Evolutionary conservation across 2,113 vertebrate genomes (phyloP).

Genomic region (Copsychus sechellarum): DNA sequence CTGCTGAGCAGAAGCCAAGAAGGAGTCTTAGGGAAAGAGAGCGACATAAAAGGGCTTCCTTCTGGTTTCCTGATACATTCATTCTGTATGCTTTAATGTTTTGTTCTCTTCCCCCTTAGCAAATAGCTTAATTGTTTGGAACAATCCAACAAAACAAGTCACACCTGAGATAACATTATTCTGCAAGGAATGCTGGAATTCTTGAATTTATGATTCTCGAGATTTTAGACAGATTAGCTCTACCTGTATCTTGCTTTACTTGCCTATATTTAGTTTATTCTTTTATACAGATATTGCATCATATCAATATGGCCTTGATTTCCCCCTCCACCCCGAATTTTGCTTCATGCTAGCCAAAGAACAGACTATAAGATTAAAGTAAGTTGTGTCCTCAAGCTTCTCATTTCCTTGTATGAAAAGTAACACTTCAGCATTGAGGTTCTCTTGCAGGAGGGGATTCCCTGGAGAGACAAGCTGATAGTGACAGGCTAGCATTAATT

Average conservation of each 20-base stretch:
- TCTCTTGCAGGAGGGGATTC: neutral
- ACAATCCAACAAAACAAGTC: neutral
- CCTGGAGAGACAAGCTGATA: neutral
- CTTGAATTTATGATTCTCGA: neutral
- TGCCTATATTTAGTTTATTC: neutral
- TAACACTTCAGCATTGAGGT: neutral
- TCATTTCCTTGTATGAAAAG: neutral
- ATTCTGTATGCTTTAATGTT: neutral
- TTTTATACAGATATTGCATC: neutral
- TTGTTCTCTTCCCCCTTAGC: neutral
- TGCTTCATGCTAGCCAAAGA: neutral
- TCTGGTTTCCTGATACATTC: neutral
- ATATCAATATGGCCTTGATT: neutral
- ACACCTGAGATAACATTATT: neutral
- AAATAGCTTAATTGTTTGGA: neutral
- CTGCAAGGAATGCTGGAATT: neutral
- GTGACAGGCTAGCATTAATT: neutral
- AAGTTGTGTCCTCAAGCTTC: neutral
- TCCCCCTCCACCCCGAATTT: neutral
- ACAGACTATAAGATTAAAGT: neutral
- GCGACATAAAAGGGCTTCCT: neutral
- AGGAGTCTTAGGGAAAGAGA: neutral
- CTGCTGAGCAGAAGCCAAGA: neutral
- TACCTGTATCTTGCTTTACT: neutral
- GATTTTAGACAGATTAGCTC: neutral